Evolutionary conservation across 2,888 invertebrate genomes (phyloP).

Genomic region (Hofmannophila pseudospretella): DNA sequence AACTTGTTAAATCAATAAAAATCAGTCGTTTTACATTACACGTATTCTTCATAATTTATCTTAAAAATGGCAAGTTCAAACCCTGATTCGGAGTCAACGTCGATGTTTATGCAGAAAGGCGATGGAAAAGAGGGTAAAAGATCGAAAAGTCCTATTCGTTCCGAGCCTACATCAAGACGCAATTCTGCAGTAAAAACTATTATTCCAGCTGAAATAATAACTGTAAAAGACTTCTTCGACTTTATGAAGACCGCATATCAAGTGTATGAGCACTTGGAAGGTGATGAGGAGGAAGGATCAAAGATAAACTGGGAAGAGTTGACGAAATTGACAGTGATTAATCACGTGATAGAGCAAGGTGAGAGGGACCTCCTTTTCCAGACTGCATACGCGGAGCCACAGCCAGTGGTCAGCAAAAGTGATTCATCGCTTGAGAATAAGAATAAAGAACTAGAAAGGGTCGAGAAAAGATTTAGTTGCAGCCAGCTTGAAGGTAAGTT

Average conservation of each 20-base stretch:
- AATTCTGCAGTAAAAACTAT: constrained; percentile 36
- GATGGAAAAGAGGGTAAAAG: constrained; percentile 28
- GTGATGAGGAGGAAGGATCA: constrained; percentile 54
- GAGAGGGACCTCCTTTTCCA: constrained; percentile 63
- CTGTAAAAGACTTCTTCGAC: constrained; percentile 83
- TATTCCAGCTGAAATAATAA: constrained; percentile 77
- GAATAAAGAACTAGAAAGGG: constrained; percentile 31
- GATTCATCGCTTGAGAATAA: constrained; percentile 51
- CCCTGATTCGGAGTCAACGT: constrained; percentile 47
- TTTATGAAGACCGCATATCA: constrained; percentile 86
- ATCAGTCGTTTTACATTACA: constrained; percentile 6
- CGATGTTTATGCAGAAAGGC: constrained; percentile 59
- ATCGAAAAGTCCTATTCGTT: constrained; percentile 36
- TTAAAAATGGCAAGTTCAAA: constrained; percentile 57
- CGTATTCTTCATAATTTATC: constrained; percentile 6
- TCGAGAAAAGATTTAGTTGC: constrained; percentile 54
- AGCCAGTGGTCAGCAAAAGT: constrained; percentile 55
- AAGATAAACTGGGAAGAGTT: constrained; percentile 75
- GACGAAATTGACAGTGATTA: constrained; percentile 66
- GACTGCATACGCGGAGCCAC: constrained; percentile 45
- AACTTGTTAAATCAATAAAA: constrained; percentile 9
- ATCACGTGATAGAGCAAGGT: constrained; percentile 66
- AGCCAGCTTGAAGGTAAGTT: constrained; percentile 58
- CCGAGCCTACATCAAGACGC: constrained; percentile 36
- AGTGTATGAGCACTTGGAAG: constrained; percentile 74